phyloP scores from a whole-genome alignment of 2,888 invertebrate species.

The Pharmacophagus antenor region DNA sequence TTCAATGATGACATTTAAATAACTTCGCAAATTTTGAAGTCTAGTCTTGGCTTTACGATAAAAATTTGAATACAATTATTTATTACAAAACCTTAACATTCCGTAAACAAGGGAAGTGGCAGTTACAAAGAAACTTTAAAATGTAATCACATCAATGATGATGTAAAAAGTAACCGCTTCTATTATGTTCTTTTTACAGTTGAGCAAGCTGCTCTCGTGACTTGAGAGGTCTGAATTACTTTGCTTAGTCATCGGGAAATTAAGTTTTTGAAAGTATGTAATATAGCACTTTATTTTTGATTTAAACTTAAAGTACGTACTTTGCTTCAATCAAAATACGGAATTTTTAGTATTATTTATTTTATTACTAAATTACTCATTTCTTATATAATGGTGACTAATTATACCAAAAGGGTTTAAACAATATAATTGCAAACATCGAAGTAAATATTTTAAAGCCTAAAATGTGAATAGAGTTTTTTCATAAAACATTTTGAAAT shows the following conservation, averaged over 20 bases:
- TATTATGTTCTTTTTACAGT: conserved; percentile 16
- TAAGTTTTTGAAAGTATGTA: conserved; percentile 19
- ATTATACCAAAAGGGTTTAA: too few relatives aligned
- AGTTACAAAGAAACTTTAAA: not conserved
- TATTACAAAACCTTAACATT: not conserved
- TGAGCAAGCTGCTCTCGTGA: conserved; percentile 17
- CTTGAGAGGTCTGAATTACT: conserved; percentile 8
- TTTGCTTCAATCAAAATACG: too few relatives aligned
- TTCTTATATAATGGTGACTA: not conserved
- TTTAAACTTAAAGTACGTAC: not conserved
- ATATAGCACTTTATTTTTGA: not conserved
- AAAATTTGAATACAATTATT: not conserved
- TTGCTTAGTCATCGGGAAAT: conserved; percentile 7
- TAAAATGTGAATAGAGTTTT: too few relatives aligned
- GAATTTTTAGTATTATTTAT: too few relatives aligned
- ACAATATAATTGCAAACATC: too few relatives aligned
- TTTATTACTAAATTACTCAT: not conserved
- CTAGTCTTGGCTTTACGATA: not conserved
- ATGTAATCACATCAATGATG: not conserved
- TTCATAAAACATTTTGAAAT: too few relatives aligned
- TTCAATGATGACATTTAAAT: not conserved
- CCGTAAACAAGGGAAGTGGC: not conserved
- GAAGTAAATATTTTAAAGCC: too few relatives aligned
- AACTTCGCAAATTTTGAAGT: not conserved
- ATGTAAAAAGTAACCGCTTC: not conserved